Evolutionary conservation across 2,888 invertebrate genomes (phyloP), one percentile per base, ranked within the genome.

Genomic region (Eulithis testata): DNA sequence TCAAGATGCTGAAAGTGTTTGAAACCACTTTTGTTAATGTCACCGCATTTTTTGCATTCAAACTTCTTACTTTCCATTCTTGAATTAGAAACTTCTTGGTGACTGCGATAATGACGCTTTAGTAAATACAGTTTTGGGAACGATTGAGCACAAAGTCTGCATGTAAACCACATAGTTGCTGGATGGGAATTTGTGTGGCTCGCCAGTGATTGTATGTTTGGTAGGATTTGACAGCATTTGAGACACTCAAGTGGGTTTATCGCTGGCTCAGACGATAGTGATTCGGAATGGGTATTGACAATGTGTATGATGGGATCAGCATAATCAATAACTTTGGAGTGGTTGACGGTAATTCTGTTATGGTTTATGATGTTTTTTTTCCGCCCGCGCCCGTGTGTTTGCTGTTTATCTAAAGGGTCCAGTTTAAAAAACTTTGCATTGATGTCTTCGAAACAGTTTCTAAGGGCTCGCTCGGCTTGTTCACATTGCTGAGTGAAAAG

Each of bases 401-500:
- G 50, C 84, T 89, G 11, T 0, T 73, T 73, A 49, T 88, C 87
- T 14, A 91, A 11, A 0, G 91, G 85, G 63, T 93, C 92, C 1
- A 92, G 73, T 60, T 89, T 91, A 3, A 81, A 76, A n/a, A 87
- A 66, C 69, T 91, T 91, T 0, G 86, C 85, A n/a, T 84, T 78
- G 43, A 92, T 84, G 55, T 93, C 91, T 50, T 88, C 85, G 7
- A 92, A 87, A 61, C 87, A 93, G 73, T 92, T 90, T 0, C 76
- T 74, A 45, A 93, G 65, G 0, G 92, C 91, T 56, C 91, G 68
- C 47, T 88, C 90, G 0, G 90, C 75, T 65, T 79, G 79, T 50
- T 92, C 90, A 63, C 91, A 91, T 52, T 91, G 91, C 59, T 93
- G 92, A 0, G 85, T 79, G 64, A 92, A 92, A 11, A 92, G 73